phyloP scores from a whole-genome alignment of 2,888 invertebrate genomes.

The Merodon equestris region DNA sequence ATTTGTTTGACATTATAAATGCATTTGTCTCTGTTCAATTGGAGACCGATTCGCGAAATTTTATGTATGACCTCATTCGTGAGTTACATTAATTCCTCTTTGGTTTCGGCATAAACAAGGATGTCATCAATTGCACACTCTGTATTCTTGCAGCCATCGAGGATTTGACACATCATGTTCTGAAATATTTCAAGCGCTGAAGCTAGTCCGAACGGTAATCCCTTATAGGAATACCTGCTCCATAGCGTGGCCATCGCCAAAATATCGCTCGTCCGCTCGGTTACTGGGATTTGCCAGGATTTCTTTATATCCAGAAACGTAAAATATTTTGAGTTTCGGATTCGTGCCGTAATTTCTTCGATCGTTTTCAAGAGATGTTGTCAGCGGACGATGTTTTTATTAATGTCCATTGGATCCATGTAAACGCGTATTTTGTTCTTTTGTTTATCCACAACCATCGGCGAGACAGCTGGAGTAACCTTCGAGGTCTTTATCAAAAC shows the following conservation, averaged over 20 bases:
- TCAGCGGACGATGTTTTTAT: conserved; percentile 18
- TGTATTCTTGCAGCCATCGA: not conserved
- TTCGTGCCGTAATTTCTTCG: not conserved
- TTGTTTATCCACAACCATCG: conserved; percentile 23
- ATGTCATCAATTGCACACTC: conserved; percentile 67
- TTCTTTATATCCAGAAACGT: conserved; percentile 10
- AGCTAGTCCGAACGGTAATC: too few relatives aligned
- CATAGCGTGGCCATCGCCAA: conserved; percentile 18
- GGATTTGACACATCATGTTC: too few relatives aligned
- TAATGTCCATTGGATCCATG: conserved; percentile 17
- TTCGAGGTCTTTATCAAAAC: conserved; percentile 13
- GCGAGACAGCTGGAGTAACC: conserved; percentile 3
- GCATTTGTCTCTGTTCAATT: conserved; percentile 17
- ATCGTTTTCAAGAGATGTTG: conserved; percentile 8
- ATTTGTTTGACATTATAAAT: conserved; percentile 14
- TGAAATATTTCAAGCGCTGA: too few relatives aligned
- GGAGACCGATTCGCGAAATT: conserved; percentile 61
- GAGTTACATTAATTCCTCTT: conserved; percentile 47
- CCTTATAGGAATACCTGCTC: conserved; percentile 6
- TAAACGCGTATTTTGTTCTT: conserved; percentile 22
- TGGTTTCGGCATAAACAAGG: not conserved
- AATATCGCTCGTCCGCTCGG: conserved; percentile 3
- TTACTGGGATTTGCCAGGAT: conserved; percentile 6
- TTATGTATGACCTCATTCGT: conserved; percentile 39
- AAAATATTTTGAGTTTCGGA: conserved; percentile 6